phyloP scores from a whole-genome alignment of 2,797 vertebrate genomes.

The Netta rufina region DNA sequence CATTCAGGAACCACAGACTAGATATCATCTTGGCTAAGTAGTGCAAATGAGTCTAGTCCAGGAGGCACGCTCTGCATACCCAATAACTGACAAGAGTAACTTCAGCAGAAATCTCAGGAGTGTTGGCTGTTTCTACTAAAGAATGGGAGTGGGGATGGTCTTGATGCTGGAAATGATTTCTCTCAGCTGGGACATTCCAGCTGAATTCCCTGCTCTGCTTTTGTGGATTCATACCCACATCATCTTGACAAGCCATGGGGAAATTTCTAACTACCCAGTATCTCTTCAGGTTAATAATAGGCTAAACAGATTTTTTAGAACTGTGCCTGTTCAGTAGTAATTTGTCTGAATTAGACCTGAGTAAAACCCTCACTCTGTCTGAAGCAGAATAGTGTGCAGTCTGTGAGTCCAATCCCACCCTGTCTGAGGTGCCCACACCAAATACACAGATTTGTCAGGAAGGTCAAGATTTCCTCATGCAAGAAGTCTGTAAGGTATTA shows the following conservation, averaged over 20 bases:
- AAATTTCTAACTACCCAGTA: background rate
- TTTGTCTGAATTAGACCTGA: background rate
- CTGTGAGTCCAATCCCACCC: background rate
- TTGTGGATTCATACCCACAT: background rate
- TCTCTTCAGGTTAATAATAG: background rate
- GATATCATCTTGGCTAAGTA: background rate
- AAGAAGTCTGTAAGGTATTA: background rate
- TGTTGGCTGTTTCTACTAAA: background rate
- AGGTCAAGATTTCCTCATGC: fast-evolving
- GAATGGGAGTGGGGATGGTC: background rate
- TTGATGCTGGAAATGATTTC: background rate
- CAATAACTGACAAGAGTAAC: background rate
- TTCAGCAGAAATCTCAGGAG: background rate
- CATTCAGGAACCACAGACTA: background rate
- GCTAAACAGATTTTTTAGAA: background rate
- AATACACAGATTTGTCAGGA: fast-evolving
- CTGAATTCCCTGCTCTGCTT: background rate
- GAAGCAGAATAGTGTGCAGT: fast-evolving
- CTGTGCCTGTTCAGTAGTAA: background rate
- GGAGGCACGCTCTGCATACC: background rate
- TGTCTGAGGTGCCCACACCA: background rate
- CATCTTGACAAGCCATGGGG: background rate
- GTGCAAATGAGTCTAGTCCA: background rate
- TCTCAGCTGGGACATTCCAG: background rate
- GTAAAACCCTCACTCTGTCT: background rate